A percentile compares a stretch with the other conserved stretches of the same genome.
Evolutionary conservation across 2,797 vertebrate species (phyloP).

Genomic region (Notolabrus celidotus): DNA sequence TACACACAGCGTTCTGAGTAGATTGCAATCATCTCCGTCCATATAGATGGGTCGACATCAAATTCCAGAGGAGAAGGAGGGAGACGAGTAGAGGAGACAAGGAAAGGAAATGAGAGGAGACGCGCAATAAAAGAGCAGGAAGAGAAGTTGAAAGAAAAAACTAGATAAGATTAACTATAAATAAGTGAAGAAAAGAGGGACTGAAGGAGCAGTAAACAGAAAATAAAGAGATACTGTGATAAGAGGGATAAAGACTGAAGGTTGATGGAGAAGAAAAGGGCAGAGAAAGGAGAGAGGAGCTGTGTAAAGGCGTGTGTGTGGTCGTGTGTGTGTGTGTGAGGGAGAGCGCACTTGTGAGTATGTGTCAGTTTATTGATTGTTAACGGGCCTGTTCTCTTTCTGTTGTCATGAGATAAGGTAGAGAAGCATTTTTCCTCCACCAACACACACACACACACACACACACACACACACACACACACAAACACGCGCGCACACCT

Average conservation of each 20-base stretch:
- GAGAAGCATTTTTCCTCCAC: constrained; percentile 70
- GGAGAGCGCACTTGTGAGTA: constrained; percentile 61
- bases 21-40: constrained; percentile 73
- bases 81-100: neutral
- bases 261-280: constrained; percentile 58
- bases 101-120: neutral
- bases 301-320: constrained; percentile 41
- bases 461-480: constrained; percentile 23
- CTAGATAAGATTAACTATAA: constrained; percentile 45
- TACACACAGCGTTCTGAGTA: constrained; percentile 71
- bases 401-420: constrained; percentile 85
- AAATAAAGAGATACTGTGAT: constrained; percentile 72
- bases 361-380: constrained; percentile 85
- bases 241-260: constrained; percentile 65
- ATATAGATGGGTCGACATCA: constrained; percentile 69
- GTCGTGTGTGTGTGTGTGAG: constrained; percentile 5
- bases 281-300: constrained; percentile 15
- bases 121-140: neutral
- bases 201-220: constrained; percentile 51
- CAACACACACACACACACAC: constrained; percentile 33
- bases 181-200: constrained; percentile 44
- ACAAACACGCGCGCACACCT: constrained; percentile 44
- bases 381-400: constrained; percentile 78
- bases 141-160: neutral
- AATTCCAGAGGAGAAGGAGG: constrained; percentile 36